A percentile compares a stretch with the other conserved stretches of the same genome.
Evolutionary conservation across 2,797 vertebrate genomes (phyloP).

Genomic region (Loris lydekkerianus): DNA sequence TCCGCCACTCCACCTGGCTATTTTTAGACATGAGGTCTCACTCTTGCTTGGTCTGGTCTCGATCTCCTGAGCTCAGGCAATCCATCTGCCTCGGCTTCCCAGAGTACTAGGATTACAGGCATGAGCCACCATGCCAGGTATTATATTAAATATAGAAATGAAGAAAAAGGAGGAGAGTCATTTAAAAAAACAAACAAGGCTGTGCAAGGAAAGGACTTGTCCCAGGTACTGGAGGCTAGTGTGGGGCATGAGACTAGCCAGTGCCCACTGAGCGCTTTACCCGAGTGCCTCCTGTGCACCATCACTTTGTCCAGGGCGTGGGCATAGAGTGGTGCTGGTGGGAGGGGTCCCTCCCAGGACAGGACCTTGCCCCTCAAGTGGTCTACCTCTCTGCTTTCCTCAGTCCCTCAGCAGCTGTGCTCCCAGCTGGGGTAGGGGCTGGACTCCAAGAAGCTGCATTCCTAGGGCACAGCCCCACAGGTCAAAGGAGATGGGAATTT

Average conservation of each 20-base stretch:
- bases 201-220: not conserved
- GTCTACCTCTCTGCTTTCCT: not conserved
- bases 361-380: not conserved
- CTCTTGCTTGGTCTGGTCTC: too few relatives aligned
- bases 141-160: not conserved
- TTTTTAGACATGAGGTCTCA: too few relatives aligned
- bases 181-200: not conserved
- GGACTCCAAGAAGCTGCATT: not conserved
- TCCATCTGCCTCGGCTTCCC: too few relatives aligned
- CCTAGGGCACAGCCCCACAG: not conserved
- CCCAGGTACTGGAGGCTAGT: not conserved
- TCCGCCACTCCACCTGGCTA: too few relatives aligned
- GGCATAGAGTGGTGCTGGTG: not conserved
- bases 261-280: rapidly evolving
- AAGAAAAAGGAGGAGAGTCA: not conserved
- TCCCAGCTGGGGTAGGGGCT: not conserved
- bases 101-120: too few relatives aligned
- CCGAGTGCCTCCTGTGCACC: rapidly evolving
- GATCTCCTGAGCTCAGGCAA: too few relatives aligned
- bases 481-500: not conserved
- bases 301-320: rapidly evolving
- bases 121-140: too few relatives aligned
- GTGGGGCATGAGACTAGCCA: not conserved
- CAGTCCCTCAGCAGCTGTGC: not conserved
- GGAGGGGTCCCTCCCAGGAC: not conserved